phyloP scores from a whole-genome alignment of 2,888 invertebrate genomes.

The Drosophila mercatorum region DNA sequence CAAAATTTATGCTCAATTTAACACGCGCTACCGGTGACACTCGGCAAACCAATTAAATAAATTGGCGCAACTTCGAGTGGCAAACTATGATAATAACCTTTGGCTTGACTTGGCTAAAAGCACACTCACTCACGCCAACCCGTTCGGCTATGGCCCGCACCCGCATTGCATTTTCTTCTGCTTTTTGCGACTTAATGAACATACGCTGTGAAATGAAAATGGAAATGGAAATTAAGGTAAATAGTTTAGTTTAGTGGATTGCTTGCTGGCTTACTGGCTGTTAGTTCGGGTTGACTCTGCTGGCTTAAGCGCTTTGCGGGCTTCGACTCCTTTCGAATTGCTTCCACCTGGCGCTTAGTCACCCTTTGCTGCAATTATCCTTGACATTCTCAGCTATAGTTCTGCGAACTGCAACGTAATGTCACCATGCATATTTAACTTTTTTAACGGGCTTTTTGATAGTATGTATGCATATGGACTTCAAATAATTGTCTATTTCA shows the following conservation, averaged over 20 bases:
- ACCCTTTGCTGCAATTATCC: conserved; percentile 58
- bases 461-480: background rate
- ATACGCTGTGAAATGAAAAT: conserved; percentile 19
- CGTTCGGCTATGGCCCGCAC: conserved; percentile 31
- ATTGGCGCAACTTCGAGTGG: conserved; percentile 58
- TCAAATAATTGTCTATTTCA: conserved; percentile 40
- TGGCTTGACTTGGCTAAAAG: conserved; percentile 33
- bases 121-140: conserved; percentile 38
- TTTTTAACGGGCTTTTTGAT: conserved; percentile 52
- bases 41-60: conserved; percentile 65
- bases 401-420: conserved; percentile 46
- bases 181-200: conserved; percentile 32
- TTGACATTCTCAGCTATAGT: conserved; percentile 53
- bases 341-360: conserved; percentile 61
- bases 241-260: conserved; percentile 52
- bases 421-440: conserved; percentile 38
- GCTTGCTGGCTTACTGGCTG: conserved; percentile 44
- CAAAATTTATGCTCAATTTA: conserved; percentile 65
- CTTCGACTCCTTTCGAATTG: conserved; percentile 6
- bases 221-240: conserved; percentile 50
- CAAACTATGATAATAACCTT: conserved; percentile 60
- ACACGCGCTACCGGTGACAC: conserved; percentile 51
- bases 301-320: conserved; percentile 22
- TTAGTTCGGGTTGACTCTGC: conserved; percentile 19
- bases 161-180: conserved; percentile 25